Base-by-base conservation (phyloP, 2,113 vertebrate species). In the Hippocampus zosterae region DNA sequence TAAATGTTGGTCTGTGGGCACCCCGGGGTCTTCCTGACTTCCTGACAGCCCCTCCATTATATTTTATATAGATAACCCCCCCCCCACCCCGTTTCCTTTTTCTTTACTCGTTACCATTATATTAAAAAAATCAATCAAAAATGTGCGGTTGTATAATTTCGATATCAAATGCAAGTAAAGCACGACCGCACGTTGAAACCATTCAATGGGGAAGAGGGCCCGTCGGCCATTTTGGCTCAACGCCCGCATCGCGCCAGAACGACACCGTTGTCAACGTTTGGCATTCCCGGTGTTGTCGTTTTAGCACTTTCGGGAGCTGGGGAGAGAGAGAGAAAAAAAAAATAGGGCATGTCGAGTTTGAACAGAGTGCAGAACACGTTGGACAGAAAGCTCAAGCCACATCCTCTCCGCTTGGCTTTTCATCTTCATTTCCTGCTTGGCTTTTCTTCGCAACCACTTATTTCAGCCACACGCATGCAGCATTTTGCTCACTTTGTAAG, bases 1-100 rank as follows among this genome's bases (percentile, higher is more conserved):
- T 80, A 81, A 84, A 81, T 80, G 63, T 60, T 18, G 29, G 69
- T 77, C 75, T 27, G 60, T 68, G 65, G 33, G 19, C 29, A 9
- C 33, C 67, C 27, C 48, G 5, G 64, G 44, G 64, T 65, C 52
- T 53, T 80, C 61, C 63, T 66, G 72, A 73, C 67, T 75, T 13
- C n/a, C n/a, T 64, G 19, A 44, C 33, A 33, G 5, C 5, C 33
- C 33, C 33, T 1, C 33, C 33, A 37, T 37, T 37, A 37, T 37
- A 37, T 37, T 37, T 37, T 6, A 37, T 37, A 37, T 37, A 37
- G 33, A 37, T 37, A 37, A 37, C 33, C 6, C 33, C 33, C 33
- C 33, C n/a, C n/a, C n/a, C n/a, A n/a, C n/a, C n/a, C n/a, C n/a
- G n/a, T n/a, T n/a, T n/a, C n/a, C n/a, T n/a, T n/a, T n/a, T n/a